Conservation (phyloP, 2,888 invertebrate genomes). For the Parapristionchus giblindavisi region DNA sequence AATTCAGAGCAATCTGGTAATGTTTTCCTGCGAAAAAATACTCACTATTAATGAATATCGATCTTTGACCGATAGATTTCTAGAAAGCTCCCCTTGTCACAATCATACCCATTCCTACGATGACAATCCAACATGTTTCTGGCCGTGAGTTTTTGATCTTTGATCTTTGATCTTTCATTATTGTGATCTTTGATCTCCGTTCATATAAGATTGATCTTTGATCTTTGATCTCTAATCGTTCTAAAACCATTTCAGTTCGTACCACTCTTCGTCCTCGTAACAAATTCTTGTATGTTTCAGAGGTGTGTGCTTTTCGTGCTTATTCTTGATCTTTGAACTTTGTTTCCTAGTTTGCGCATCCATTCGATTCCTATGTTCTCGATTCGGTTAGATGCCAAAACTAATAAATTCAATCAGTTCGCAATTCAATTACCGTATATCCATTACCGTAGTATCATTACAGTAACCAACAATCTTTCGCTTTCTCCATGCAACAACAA, state of each 20-base stretch:
- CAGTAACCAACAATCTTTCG: constrained; percentile 32
- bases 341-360: background rate
- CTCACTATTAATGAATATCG: too few relatives aligned
- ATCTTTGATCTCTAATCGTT: constrained; percentile 16
- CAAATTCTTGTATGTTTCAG: constrained; percentile 34
- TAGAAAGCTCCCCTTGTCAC: constrained; percentile 5
- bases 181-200: background rate
- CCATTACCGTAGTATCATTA: background rate
- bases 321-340: background rate
- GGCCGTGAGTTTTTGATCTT: constrained; percentile 1
- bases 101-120: constrained; percentile 31
- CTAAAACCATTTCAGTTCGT: constrained; percentile 2
- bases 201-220: background rate
- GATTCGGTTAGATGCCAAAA: too few relatives aligned
- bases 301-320: constrained; percentile 33
- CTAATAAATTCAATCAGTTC: constrained; percentile 8
- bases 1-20: too few relatives aligned
- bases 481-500: constrained; percentile 31
- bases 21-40: too few relatives aligned
- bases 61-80: constrained; percentile 14
- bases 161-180: background rate
- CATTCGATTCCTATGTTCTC: constrained; percentile 1
- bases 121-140: background rate
- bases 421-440: constrained; percentile 5
- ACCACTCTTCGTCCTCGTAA: constrained; percentile 1